Base-by-base conservation (phyloP, 2,888 invertebrate genomes). In the Caradrina clavipalpis region DNA sequence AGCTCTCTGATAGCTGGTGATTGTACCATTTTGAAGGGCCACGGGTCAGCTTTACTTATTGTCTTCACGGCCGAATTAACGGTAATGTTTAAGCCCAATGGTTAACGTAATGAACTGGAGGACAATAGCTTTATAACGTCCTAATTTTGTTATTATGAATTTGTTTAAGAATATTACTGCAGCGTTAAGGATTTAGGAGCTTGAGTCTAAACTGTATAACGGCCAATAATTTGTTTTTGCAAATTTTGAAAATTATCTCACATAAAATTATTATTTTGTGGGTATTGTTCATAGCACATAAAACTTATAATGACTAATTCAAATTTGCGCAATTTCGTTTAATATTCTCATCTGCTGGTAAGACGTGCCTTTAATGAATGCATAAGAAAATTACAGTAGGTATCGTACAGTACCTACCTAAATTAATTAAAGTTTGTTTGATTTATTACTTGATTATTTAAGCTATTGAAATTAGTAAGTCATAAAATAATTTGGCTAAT, bases 31-130 rank as follows among this genome's bases (percentile, higher is more conserved):
- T 86, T 76, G 86, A 87, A 87, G 87, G 84, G 77, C 80, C 82
- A 80, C 54, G 85, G 89, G 89, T 88, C 86, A 87, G 85, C 84
- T 78, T 89, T 83, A 86, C 84, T 88, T 87, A 89, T 90, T 89
- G 87, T 88, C 85, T 84, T 85, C 77, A 78, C 68, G 78, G 76
- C 75, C 76, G 65, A 86, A 89, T 90, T 86, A 87, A 87, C 84
- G 85, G 69, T 73, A 78, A 70, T 84, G 83, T 87, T 87, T 85
- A 87, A 87, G 86, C 80, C 83, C 74, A 67, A 80, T 63, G 80
- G 76, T 76, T 78, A 78, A 21, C 51, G 57, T 76, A 82, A 83
- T 83, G 63, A 80, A 78, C 45, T 45, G 57, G 45, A 77, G 45
- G 76, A 87, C 86, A 86, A 88, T 87, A 76, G 83, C 73, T 86